A percentile compares a stretch with the other conserved stretches of the same genome.
Conservation (phyloP, 2,797 vertebrate species). For the Manis javanica region DNA sequence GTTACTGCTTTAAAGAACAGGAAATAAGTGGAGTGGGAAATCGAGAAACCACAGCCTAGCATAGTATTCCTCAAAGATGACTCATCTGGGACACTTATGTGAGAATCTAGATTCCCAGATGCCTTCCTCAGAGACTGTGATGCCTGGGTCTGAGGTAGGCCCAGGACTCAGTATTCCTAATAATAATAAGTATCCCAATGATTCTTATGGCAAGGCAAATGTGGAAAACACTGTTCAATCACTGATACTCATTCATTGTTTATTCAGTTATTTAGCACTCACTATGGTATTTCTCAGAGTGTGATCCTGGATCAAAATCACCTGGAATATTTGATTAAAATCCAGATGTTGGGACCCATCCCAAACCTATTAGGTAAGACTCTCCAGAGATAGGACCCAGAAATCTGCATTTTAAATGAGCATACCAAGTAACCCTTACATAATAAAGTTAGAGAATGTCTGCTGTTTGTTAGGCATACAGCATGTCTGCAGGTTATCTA, state of each 20-base stretch:
- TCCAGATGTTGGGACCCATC: background rate
- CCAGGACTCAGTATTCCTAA: slow-evolving; percentile 5
- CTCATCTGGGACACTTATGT: background rate
- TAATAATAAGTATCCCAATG: background rate
- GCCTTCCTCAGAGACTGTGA: background rate
- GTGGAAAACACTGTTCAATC: background rate
- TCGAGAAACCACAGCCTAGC: background rate
- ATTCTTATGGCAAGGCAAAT: background rate
- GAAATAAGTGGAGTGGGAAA: background rate
- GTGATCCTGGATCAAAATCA: background rate
- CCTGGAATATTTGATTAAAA: background rate
- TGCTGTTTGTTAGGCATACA: background rate
- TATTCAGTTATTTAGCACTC: slow-evolving; percentile 1
- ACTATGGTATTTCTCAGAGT: background rate
- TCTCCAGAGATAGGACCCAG: background rate
- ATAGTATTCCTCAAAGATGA: background rate
- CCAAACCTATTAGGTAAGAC: background rate
- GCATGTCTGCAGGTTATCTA: background rate
- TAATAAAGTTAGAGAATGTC: background rate
- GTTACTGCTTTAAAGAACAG: slow-evolving; percentile 16
- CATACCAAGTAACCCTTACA: background rate
- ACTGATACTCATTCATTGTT: background rate
- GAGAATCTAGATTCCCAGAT: background rate
- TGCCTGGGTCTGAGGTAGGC: background rate
- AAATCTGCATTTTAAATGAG: background rate